Conservation (phyloP, 2,888 invertebrate genomes). For the Lissonota sp. region DNA sequence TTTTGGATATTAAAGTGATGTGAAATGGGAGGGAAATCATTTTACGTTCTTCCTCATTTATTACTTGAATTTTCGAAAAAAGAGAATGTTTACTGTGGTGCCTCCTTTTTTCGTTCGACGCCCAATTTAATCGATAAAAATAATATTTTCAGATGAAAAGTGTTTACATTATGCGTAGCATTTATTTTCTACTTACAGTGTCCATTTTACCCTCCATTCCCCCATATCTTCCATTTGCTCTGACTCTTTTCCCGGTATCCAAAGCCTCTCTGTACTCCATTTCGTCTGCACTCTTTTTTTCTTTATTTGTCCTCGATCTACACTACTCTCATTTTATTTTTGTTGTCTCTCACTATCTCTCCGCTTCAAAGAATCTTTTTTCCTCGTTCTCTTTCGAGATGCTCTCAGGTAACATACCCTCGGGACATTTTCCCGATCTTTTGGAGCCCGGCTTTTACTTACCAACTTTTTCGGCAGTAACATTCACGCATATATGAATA, state of each 20-base stretch:
- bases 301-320: not conserved
- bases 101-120: too few species aligned
- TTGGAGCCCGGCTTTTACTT: conserved; percentile 33
- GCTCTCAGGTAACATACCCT: conserved; percentile 17
- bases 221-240: not conserved
- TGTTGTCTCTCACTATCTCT: conserved; percentile 31
- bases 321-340: not conserved
- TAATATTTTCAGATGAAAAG: too few species aligned
- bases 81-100: too few species aligned
- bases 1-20: too few species aligned
- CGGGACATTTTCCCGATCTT: conserved; percentile 29
- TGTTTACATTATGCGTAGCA: too few species aligned
- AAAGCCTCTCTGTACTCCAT: not conserved
- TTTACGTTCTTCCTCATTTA: not conserved
- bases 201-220: too few species aligned
- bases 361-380: conserved; percentile 7
- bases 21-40: too few species aligned
- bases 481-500: not conserved
- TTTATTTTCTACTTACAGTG: too few species aligned
- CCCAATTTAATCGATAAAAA: not conserved
- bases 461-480: conserved; percentile 12
- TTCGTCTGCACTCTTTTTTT: not conserved
- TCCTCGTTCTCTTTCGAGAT: not conserved
- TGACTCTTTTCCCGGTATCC: conserved; percentile 2
- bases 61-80: not conserved